These are phyloP conservation scores for Morus bassanus DNA, from an alignment of 2,797 vertebrate species.

Conservation along the genomic window DNA sequence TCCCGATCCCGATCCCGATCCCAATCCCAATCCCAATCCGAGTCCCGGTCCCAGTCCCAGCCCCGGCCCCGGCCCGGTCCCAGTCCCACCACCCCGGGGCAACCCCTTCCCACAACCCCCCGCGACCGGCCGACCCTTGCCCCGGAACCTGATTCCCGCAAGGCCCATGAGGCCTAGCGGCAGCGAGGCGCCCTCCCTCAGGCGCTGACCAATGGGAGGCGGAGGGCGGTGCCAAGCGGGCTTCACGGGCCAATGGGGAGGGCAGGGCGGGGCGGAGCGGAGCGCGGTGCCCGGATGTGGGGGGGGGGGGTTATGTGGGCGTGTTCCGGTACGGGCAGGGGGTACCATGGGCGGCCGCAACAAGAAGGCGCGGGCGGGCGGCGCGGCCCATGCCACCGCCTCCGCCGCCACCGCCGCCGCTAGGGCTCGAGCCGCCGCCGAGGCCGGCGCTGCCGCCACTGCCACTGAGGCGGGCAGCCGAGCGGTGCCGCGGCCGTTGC, in stretches of 20 bases:
- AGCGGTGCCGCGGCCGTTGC: neutral
- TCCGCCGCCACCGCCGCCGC: constrained; percentile 55
- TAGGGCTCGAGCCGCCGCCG: constrained; percentile 39
- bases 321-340: accelerated
- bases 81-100: accelerated
- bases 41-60: too few species aligned
- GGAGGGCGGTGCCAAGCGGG: neutral
- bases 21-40: too few species aligned
- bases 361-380: constrained; percentile 70
- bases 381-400: neutral
- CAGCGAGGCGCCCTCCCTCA: accelerated
- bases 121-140: neutral
- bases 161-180: neutral
- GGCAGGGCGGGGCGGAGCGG: neutral
- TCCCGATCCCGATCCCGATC: neutral
- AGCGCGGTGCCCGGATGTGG: neutral
- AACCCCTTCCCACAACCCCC: neutral
- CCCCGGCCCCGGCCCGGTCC: too few species aligned
- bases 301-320: too few species aligned
- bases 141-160: neutral
- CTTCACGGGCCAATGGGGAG: neutral
- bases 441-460: neutral
- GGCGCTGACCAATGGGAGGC: neutral
- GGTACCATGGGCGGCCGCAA: constrained; percentile 75
- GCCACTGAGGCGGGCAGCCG: constrained; percentile 45